phyloP scores from a whole-genome alignment of 1,140 invertebrate species.

The Nasonia vitripennis region DNA sequence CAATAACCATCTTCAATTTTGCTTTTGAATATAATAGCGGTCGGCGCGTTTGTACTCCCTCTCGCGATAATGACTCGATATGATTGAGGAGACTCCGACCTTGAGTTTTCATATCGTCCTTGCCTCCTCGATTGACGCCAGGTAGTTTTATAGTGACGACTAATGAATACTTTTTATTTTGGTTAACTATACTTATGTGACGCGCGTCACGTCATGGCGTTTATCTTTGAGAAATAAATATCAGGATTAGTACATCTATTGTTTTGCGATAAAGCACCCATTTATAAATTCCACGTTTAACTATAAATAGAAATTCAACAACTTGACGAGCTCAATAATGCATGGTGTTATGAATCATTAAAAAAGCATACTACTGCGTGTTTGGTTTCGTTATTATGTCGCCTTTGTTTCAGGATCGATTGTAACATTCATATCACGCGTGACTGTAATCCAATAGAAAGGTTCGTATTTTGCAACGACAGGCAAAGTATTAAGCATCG shows the following conservation, averaged over 20 bases:
- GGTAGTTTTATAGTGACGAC: background rate
- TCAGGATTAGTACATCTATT: background rate
- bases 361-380: too few relatives aligned
- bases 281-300: too few relatives aligned
- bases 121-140: background rate
- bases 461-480: slow-evolving; percentile 72
- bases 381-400: too few relatives aligned
- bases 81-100: slow-evolving; percentile 24
- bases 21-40: slow-evolving; percentile 65
- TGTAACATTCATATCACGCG: slow-evolving; percentile 80
- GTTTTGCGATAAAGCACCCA: too few relatives aligned
- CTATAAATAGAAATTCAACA: too few relatives aligned
- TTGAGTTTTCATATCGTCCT: background rate
- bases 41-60: slow-evolving; percentile 74
- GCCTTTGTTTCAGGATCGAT: slow-evolving; percentile 80
- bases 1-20: background rate
- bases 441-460: slow-evolving; percentile 80
- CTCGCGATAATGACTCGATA: slow-evolving; percentile 56
- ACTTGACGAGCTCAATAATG: too few relatives aligned
- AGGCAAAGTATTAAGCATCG: too few relatives aligned
- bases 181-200: background rate
- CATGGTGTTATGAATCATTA: too few relatives aligned
- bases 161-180: background rate
- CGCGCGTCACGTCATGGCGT: background rate
- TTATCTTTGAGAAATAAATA: background rate